These are phyloP conservation scores for Zoanthus sansibaricus DNA, from an alignment of 92 coral and sea anemone genomes.

Conservation along the genomic window DNA sequence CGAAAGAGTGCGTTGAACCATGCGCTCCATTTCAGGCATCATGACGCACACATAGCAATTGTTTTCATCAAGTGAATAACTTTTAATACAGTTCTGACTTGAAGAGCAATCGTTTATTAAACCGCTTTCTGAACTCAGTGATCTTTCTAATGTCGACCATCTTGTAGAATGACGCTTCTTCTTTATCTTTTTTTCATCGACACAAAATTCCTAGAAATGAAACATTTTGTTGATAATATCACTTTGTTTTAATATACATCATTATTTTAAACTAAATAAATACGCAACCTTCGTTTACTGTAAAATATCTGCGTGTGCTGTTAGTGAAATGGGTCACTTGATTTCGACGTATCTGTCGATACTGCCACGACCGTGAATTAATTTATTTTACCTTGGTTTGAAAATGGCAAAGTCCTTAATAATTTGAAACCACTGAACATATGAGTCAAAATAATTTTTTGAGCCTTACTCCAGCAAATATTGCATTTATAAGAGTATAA, in stretches of 20 bases:
- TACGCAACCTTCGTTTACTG: no score
- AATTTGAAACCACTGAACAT: no score
- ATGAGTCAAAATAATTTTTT: no score
- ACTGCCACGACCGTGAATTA: no score
- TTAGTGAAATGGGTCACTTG: no score
- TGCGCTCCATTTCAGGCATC: constrained; percentile 78
- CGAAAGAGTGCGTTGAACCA: constrained; percentile 72
- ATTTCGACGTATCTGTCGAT: no score
- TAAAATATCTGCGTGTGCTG: no score
- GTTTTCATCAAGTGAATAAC: constrained; percentile 77
- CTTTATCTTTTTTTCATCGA: constrained; percentile 19
- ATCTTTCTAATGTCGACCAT: constrained; percentile 15
- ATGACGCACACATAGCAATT: constrained; percentile 77
- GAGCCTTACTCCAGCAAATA: no score
- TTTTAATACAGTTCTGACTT: constrained; percentile 52
- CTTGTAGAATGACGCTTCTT: constrained; percentile 25
- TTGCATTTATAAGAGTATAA: no score
- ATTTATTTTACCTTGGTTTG: no score
- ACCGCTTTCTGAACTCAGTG: constrained; percentile 22
- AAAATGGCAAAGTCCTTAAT: no score
- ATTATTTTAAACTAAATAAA: no score
- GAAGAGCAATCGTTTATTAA: not conserved
- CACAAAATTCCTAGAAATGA: not conserved
- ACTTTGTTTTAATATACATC: not conserved
- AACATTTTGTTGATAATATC: not conserved